These are phyloP conservation scores for Oophaga pumilio DNA, from an alignment of 2,113 vertebrate species.

Conservation along the genomic window DNA sequence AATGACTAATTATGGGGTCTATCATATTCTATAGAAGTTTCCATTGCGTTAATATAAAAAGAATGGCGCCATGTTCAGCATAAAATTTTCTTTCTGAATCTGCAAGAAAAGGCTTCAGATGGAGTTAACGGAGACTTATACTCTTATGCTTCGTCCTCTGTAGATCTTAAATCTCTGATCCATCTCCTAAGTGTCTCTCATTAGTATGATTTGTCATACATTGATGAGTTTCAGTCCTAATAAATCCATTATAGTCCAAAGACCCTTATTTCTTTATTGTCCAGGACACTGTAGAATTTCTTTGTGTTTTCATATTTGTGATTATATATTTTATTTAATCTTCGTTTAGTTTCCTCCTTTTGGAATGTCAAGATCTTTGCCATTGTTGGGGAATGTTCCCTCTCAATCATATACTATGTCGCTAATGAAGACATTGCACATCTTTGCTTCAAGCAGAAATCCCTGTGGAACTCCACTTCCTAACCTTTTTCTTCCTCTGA, in stretches of 20 bases:
- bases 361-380: neutral
- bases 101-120: neutral
- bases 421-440: conserved; percentile 35
- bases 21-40: too few relatives aligned
- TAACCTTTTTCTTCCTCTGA: conserved; percentile 25
- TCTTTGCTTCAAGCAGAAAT: conserved; percentile 14
- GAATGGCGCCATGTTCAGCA: too few relatives aligned
- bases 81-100: too few relatives aligned
- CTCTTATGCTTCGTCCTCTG: neutral
- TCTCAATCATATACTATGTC: conserved; percentile 5
- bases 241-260: too few relatives aligned
- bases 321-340: neutral
- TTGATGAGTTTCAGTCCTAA: too few relatives aligned
- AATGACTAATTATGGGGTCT: too few relatives aligned
- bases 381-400: neutral
- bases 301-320: neutral
- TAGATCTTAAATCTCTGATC: neutral
- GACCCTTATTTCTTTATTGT: too few relatives aligned
- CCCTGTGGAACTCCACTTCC: conserved; percentile 29
- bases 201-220: neutral
- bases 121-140: neutral
- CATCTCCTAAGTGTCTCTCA: neutral
- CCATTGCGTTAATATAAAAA: too few relatives aligned
- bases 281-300: too few relatives aligned
- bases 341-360: neutral